Conservation (phyloP, 2,888 invertebrate species). For the Luperina nickerlii region DNA sequence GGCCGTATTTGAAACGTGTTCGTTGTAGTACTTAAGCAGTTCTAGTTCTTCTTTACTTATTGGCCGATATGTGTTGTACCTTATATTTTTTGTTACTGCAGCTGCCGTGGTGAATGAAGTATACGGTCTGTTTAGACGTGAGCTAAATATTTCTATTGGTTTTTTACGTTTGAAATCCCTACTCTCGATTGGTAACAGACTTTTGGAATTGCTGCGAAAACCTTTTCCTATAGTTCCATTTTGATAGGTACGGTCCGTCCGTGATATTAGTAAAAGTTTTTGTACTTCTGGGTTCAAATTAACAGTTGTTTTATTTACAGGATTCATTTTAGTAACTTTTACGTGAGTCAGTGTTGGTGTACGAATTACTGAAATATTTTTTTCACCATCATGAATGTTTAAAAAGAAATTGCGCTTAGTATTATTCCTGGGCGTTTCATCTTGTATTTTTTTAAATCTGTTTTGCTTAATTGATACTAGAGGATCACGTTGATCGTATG, state of each 20-base stretch:
- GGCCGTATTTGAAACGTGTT: slow-evolving; percentile 19
- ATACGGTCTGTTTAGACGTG: slow-evolving; percentile 29
- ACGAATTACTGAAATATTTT: slow-evolving; percentile 32
- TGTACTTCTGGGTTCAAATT: slow-evolving; percentile 11
- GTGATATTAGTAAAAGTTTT: slow-evolving; percentile 16
- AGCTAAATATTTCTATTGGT: slow-evolving; percentile 40
- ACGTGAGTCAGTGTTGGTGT: slow-evolving; percentile 10
- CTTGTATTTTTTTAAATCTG: not conserved
- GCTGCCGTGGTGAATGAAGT: not conserved
- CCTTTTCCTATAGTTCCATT: not conserved
- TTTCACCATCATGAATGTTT: slow-evolving; percentile 12
- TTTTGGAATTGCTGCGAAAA: not conserved
- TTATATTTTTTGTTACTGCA: slow-evolving; percentile 60
- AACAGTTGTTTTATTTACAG: slow-evolving; percentile 17
- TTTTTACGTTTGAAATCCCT: slow-evolving; percentile 8
- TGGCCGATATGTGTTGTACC: slow-evolving; percentile 79
- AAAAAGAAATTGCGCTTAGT: not conserved
- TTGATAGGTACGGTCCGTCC: not conserved
- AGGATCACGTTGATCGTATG: not conserved
- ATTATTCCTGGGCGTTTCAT: not conserved
- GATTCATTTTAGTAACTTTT: slow-evolving; percentile 34
- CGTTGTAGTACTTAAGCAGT: slow-evolving; percentile 31
- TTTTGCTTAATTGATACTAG: slow-evolving; percentile 6
- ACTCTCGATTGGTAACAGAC: slow-evolving; percentile 1
- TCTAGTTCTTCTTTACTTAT: slow-evolving; percentile 71